Base-by-base conservation (phyloP, 1,140 invertebrate genomes). In the Homarus americanus region DNA sequence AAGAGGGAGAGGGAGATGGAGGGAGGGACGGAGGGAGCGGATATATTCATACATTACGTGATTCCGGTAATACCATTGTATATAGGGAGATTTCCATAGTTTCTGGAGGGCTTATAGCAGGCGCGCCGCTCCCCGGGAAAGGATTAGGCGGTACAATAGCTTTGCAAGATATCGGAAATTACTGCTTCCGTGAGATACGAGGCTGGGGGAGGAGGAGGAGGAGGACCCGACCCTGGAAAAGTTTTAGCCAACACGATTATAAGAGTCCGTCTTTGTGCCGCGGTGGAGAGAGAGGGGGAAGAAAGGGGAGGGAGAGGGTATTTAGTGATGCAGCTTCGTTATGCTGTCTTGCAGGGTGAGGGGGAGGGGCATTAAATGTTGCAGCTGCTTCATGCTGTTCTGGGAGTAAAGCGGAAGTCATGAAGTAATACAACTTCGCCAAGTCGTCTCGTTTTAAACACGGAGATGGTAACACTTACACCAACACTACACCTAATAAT, bases 1-100 rank as follows among this genome's bases (percentile, higher is more conserved):
- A 24, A 15, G 12, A 20, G 53, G 53, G 53, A 24, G 20, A 58
- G 20, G 53, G 53, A 58, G 53, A 20, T 4, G 53, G 53, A 58
- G 53, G 53, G 4, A 20, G 53, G 20, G 53, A 24, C 5, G 12
- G 53, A 58, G 53, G 53, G 0, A 20, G 53, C 4, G 79, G 38
- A 53, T 49, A 82, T 82, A 49, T 34, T 75, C 83, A 53, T 72
- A 44, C 69, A 75, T 75, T 75, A 85, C 83, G 72, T 53, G 83
- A 85, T 85, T 85, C 72, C 83, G 24, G 83, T 85, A 73, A 85
- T 85, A 72, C 83, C 83, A 36, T 85, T 85, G 83, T 85, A 85
- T 85, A 85, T 85, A 85, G 83, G 83, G 40, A 75, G 83, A 85
- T 85, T 75, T 85, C 83, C 83, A 85, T 85, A 85, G 66, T 85